Conservation (phyloP, 2,888 invertebrate genomes). For the Drosophila birchii region DNA sequence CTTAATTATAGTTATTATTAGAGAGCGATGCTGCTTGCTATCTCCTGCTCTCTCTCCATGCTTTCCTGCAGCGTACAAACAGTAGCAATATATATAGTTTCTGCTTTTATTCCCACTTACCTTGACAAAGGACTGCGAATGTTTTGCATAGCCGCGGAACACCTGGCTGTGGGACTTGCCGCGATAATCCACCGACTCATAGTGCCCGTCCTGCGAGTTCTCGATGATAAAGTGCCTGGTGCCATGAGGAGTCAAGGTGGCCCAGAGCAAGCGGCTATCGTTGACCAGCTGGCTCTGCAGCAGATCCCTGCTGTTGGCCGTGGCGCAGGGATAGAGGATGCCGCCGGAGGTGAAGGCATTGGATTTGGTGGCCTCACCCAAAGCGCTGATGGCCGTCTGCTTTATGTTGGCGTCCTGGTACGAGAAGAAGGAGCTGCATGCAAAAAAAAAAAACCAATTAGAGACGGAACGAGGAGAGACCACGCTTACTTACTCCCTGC, state of each 20-base stretch:
- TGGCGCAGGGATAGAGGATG: constrained; percentile 86
- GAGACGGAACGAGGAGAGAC: neutral
- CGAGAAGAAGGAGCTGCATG: constrained; percentile 81
- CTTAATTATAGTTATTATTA: neutral
- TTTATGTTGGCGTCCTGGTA: constrained; percentile 85
- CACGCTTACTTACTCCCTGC: constrained; percentile 88
- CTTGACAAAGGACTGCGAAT: constrained; percentile 81
- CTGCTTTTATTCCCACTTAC: constrained; percentile 55
- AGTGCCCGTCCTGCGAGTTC: constrained; percentile 87
- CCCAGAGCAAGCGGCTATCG: constrained; percentile 91
- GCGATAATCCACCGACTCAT: constrained; percentile 88
- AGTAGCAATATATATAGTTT: neutral
- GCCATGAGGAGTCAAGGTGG: constrained; percentile 92
- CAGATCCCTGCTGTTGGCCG: constrained; percentile 85
- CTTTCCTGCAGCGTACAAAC: neutral
- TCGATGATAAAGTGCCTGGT: constrained; percentile 89
- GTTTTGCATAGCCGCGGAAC: constrained; percentile 81
- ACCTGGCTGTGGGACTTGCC: constrained; percentile 78
- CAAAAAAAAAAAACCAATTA: neutral
- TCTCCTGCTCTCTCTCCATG: neutral
- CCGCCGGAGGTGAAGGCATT: constrained; percentile 86
- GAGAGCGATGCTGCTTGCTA: too few species aligned
- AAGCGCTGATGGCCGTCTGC: constrained; percentile 87
- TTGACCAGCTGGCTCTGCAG: constrained; percentile 86
- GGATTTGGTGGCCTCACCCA: constrained; percentile 86